phyloP scores from a whole-genome alignment of 2,113 vertebrate species.

The Illadopsis cleaveri region DNA sequence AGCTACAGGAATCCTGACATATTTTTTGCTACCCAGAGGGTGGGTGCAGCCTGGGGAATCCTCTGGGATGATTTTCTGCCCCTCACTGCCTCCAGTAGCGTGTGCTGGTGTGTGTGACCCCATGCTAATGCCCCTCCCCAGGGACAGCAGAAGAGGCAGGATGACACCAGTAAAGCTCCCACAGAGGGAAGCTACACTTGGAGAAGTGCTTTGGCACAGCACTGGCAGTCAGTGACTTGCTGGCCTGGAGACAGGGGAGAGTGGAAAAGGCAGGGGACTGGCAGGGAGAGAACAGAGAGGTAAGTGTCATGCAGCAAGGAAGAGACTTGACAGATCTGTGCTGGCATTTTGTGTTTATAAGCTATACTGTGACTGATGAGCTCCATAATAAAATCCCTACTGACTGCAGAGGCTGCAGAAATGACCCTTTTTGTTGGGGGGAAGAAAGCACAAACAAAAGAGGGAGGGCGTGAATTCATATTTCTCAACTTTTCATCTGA shows the following conservation, averaged over 20 bases:
- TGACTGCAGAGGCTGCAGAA: not conserved
- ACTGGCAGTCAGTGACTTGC: not conserved
- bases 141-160: not conserved
- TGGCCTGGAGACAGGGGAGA: not conserved
- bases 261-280: not conserved
- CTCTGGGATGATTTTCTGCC: not conserved
- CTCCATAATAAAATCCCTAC: not conserved
- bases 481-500: not conserved
- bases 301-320: not conserved
- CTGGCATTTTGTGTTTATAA: constrained; percentile 29
- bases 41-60: not conserved
- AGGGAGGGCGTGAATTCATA: not conserved
- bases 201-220: not conserved
- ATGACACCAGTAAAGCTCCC: fast-evolving
- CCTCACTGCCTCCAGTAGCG: not conserved
- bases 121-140: not conserved
- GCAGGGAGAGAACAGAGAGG: not conserved
- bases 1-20: not conserved
- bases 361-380: not conserved
- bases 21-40: not conserved
- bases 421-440: not conserved
- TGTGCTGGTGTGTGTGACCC: not conserved
- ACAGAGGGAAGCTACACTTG: not conserved
- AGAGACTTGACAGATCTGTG: not conserved
- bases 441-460: not conserved